Conservation (phyloP, 2,888 invertebrate genomes). For the Lasioglossum lativentre region DNA sequence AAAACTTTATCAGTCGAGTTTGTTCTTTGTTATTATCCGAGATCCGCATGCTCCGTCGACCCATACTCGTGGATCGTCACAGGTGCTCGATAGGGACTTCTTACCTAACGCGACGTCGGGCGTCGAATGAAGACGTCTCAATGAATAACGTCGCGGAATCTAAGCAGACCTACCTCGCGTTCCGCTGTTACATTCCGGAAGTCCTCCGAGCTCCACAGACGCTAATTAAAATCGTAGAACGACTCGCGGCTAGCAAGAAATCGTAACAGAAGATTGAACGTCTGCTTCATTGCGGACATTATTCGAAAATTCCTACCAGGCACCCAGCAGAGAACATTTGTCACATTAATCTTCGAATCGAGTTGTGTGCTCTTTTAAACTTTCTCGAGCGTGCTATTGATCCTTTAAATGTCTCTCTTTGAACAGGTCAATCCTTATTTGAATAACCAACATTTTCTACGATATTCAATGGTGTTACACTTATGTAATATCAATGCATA, state of each 20-base stretch:
- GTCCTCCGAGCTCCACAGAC: neutral
- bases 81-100: conserved; percentile 4
- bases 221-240: conserved; percentile 37
- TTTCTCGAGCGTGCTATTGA: neutral
- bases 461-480: no score
- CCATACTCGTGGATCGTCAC: neutral
- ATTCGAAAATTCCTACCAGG: neutral
- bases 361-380: neutral
- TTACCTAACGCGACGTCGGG: conserved; percentile 38
- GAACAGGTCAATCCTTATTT: no score
- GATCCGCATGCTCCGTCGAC: no score
- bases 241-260: conserved; percentile 12
- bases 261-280: neutral
- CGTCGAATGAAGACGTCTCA: conserved; percentile 67
- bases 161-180: conserved; percentile 38
- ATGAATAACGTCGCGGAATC: conserved; percentile 56
- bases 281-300: neutral
- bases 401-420: no score
- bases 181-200: conserved; percentile 48
- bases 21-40: neutral
- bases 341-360: neutral
- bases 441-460: no score
- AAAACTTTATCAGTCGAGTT: neutral
- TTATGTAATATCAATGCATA: no score
- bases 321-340: neutral